Percentiles rank a stretch among this genome's conserved stretches.
phyloP scores from a whole-genome alignment of 2,113 vertebrate species.

The Nansenia antarctica region DNA sequence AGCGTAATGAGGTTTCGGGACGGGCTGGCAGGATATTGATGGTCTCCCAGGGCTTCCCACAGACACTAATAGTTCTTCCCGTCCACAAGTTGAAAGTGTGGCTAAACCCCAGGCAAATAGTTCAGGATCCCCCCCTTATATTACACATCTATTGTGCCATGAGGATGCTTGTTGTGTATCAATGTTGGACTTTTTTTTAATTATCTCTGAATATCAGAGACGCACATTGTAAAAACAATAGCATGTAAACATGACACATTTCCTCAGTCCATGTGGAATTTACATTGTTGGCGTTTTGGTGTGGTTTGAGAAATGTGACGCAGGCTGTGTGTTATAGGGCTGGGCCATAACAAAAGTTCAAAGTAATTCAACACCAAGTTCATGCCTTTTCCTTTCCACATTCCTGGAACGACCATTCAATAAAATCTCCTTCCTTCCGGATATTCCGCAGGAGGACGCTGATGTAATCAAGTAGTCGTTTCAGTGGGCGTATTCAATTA shows the following conservation, averaged over 20 bases:
- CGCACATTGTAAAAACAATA: neutral
- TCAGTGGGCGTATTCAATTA: neutral
- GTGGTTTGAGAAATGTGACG: no score
- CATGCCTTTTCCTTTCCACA: neutral
- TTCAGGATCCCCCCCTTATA: neutral
- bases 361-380: neutral
- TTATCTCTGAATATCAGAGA: neutral
- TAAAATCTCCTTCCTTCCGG: neutral
- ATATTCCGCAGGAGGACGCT: neutral
- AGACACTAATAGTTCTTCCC: neutral
- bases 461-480: neutral
- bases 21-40: constrained; percentile 6
- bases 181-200: neutral
- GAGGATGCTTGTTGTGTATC: neutral
- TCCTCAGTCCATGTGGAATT: neutral
- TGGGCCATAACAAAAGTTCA: neutral
- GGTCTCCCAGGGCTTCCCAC: neutral
- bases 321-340: neutral
- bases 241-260: neutral
- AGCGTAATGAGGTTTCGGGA: constrained; percentile 5
- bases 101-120: neutral
- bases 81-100: neutral
- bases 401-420: neutral
- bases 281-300: neutral
- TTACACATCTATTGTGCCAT: neutral